Percentiles rank a stretch among this genome's conserved stretches.
Evolutionary conservation across 2,797 vertebrate genomes (phyloP).

Genomic region (Myiotriccus ornatus): DNA sequence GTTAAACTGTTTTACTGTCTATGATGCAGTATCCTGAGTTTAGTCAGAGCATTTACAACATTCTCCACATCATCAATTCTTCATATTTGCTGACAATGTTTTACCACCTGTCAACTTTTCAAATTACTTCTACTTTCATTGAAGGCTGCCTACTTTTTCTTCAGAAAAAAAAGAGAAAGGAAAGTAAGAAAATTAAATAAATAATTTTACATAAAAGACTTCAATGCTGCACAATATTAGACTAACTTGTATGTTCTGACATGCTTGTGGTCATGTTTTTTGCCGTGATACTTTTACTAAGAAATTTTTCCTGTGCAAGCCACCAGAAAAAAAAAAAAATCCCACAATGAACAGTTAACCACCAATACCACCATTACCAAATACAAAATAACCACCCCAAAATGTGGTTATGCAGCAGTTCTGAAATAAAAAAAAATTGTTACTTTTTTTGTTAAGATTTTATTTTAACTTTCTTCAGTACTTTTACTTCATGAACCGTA

Average conservation of each 20-base stretch:
- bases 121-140: not conserved
- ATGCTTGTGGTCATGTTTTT: not conserved
- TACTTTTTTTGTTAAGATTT: not conserved
- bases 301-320: not conserved
- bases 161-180: not conserved
- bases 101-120: not conserved
- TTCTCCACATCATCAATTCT: not conserved
- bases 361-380: accelerated
- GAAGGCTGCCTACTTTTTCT: not conserved
- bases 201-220: not conserved
- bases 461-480: not conserved
- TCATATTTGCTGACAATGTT: slow-evolving; percentile 10
- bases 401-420: not conserved
- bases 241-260: not conserved
- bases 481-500: not conserved
- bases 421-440: not conserved
- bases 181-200: not conserved
- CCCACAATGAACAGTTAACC: accelerated
- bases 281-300: not conserved
- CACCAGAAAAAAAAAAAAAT: not conserved
- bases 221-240: not conserved
- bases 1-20: not conserved
- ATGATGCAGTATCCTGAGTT: not conserved
- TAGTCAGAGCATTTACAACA: not conserved
- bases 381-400: not conserved